Base-by-base conservation (phyloP, 2,888 invertebrate species). In the Drosophila limbata region DNA sequence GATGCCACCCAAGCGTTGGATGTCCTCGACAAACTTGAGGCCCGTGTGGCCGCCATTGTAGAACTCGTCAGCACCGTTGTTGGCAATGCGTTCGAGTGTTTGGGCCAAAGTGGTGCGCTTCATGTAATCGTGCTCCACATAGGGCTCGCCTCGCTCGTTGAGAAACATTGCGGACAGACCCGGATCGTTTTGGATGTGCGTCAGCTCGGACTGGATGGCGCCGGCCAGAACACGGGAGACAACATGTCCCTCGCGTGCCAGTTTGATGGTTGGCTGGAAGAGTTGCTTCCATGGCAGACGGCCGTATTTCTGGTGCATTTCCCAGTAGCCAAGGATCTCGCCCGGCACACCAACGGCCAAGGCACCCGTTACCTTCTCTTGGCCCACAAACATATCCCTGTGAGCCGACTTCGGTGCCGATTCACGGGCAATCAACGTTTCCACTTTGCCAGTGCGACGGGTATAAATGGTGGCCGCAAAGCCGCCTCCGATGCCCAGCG, bases 401-500 rank as follows among this genome's bases (percentile, higher is more conserved):
- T 93, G 92, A 0, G 98, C 95, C 0, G 93, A 94, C 1, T 91
- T 91, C 0, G 98, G 97, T 0, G 97, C 97, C 0, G 94, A 93
- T 93, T 97, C 97, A 68, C 97, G 94, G 0, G 97, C 96, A 91
- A 96, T 95, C 55, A 98, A 88, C 13, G 95, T 94, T 51, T 94
- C 93, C 1, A 95, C 94, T 61, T 91, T 93, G 4, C 94, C 92
- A 1, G 93, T 94, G 44, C 91, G 81, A 57, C 95, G 95, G 82
- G 95, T 95, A 93, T 97, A 98, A 62, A 97, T 94, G 0, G 96
- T 96, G 92, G 97, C 95, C 35, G 98, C 93, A 92, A 98, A 98
- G 13, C 98, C 98, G 47, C 98, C 98, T 4, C 98, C 98, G 5
- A 98, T 93, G 0, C 98, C 98, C 95, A 96, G 96, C 84, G 96